Percentiles rank a stretch among this genome's conserved stretches.
Conservation (phyloP, 2,113 vertebrate genomes). For the Petromus typicus region DNA sequence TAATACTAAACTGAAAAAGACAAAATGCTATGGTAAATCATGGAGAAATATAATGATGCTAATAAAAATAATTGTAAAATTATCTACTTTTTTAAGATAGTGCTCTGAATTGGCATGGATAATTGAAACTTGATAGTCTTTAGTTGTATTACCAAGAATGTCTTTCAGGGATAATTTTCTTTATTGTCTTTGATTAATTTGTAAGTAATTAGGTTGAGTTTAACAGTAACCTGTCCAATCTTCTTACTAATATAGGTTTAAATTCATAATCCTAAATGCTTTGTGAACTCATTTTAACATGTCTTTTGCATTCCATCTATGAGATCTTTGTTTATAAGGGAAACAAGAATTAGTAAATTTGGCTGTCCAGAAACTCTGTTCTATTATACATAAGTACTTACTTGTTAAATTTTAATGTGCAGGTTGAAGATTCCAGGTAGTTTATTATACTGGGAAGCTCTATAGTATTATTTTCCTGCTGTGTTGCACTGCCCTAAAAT, state of each 20-base stretch:
- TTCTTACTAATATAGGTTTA: slow-evolving; percentile 54
- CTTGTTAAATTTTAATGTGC: not conserved
- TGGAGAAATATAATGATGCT: not conserved
- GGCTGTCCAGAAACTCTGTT: not conserved
- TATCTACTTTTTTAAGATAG: not conserved
- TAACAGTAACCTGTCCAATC: slow-evolving; percentile 49
- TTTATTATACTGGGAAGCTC: not conserved
- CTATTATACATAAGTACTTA: not conserved
- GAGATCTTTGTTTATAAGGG: slow-evolving; percentile 34
- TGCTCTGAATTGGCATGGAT: slow-evolving; percentile 38
- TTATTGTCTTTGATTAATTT: slow-evolving; percentile 73
- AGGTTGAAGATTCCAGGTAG: not conserved
- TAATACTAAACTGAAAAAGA: slow-evolving; percentile 4
- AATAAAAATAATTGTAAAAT: not conserved
- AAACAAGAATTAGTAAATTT: not conserved
- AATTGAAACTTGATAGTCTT: slow-evolving; percentile 42
- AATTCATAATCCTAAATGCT: slow-evolving; percentile 59
- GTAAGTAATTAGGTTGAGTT: slow-evolving; percentile 64
- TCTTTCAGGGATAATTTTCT: slow-evolving; percentile 73
- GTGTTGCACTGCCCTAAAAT: not conserved
- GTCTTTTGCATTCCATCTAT: not conserved
- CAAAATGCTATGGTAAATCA: not conserved
- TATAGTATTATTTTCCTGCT: not conserved
- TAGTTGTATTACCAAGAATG: slow-evolving; percentile 46
- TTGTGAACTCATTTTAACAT: slow-evolving; percentile 35